These are phyloP conservation scores for Melikaiella ostensackeni DNA, from an alignment of 2,888 invertebrate genomes.

Conservation along the genomic window DNA sequence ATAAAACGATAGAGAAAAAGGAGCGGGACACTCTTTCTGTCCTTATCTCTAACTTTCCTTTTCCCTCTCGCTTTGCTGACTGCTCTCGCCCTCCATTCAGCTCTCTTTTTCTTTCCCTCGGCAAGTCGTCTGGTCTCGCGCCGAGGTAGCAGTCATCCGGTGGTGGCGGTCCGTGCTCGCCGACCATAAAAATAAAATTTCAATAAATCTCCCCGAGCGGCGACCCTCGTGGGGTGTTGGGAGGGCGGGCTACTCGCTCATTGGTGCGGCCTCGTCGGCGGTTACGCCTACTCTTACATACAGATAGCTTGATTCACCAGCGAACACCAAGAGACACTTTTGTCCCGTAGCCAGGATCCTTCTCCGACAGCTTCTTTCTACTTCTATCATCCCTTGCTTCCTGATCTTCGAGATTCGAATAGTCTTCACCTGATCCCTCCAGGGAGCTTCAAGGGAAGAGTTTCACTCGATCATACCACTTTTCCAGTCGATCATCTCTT, in stretches of 20 bases:
- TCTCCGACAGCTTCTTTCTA: constrained; percentile 25
- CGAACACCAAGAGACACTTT: constrained; percentile 16
- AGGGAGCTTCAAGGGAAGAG: constrained; percentile 14
- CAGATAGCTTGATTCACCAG: constrained; percentile 55
- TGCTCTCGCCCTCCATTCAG: constrained; percentile 31
- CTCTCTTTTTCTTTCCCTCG: constrained; percentile 50
- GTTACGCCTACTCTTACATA: constrained; percentile 72
- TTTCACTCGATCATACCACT: constrained; percentile 12
- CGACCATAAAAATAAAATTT: constrained; percentile 78
- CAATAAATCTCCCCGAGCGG: constrained; percentile 75
- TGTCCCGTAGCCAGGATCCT: constrained; percentile 12
- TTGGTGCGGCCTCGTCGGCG: constrained; percentile 66
- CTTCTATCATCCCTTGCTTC: constrained; percentile 29
- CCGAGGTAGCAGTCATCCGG: constrained; percentile 53
- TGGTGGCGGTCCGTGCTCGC: constrained; percentile 61
- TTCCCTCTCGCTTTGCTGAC: not conserved
- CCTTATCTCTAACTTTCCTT: constrained; percentile 22
- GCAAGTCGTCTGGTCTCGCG: constrained; percentile 54
- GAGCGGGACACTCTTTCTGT: constrained; percentile 42
- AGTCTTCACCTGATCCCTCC: constrained; percentile 3
- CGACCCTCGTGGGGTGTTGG: constrained; percentile 65
- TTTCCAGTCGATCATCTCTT: constrained; percentile 27
- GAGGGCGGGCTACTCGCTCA: constrained; percentile 70
- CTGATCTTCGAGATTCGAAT: constrained; percentile 20
- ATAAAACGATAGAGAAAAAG: constrained; percentile 60